Base-by-base conservation (phyloP, 2,113 vertebrate species). In the Chaetops frenatus region DNA sequence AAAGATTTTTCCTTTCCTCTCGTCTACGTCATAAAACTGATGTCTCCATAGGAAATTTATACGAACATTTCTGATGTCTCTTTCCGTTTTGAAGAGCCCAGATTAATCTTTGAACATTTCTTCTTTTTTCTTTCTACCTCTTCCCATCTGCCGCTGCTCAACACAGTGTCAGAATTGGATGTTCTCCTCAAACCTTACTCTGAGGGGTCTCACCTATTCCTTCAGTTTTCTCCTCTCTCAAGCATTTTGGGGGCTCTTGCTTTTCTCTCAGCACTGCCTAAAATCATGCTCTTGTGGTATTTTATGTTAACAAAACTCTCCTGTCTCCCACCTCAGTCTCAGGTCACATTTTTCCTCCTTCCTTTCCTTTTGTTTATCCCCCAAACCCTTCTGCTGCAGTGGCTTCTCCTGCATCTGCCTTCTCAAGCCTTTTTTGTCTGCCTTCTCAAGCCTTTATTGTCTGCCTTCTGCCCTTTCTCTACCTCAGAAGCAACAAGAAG, bases 141-240 rank as follows among this genome's bases (percentile, higher is more conserved):
- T 24, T 83, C 36, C 47, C 16, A 21, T 28, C 21, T 71, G 29
- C 28, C 47, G 21, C 56, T 12, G 9, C 45, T 72, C n/a, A 45
- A 7, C 31, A 56, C 27, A n/a, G 10, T 20, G 51, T 64, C 4
- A 3, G 81, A 57, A 58, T 10, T 0, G 0, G 12, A 58, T 38
- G 15, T 12, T 78, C 10, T 14, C 25, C 24, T 61, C 18, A 6
- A 71, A 60, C 71, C 22, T 15, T 54, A 2, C 7, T 60, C 11
- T 25, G 11, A 29, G 10, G 8, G 4, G 4, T 88, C 22, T 86
- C n/a, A 44, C 33, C 7, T 38, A 2, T 73, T 88, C 69, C 33
- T 92, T 66, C 40, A 24, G 8, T 42, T 80, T 80, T 12, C 28
- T 92, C 23, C 4, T 80, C 47, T 77, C 33, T 67, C 25, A 27